Percentiles rank a stretch among this genome's conserved stretches.
Evolutionary conservation across 2,113 vertebrate species (phyloP).

Genomic region (Willisornis vidua): DNA sequence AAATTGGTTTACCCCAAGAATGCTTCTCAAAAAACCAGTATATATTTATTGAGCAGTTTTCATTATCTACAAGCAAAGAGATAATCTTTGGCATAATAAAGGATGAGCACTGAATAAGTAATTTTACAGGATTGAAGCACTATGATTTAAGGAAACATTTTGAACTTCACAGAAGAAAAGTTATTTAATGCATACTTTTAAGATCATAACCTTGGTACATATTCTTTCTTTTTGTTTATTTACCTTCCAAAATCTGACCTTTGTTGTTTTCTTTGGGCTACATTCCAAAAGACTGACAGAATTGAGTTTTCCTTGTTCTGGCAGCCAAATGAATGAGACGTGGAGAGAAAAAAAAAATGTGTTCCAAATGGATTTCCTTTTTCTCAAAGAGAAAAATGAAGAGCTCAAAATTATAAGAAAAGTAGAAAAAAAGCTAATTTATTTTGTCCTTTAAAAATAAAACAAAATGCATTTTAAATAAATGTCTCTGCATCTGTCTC

Average conservation of each 20-base stretch:
- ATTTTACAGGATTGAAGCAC: not conserved
- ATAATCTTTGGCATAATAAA: not conserved
- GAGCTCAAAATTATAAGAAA: not conserved
- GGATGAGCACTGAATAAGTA: not conserved
- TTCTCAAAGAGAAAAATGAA: not conserved
- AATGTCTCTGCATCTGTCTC: not conserved
- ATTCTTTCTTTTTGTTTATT: constrained; percentile 19
- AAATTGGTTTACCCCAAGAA: not conserved
- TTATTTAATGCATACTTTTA: not conserved
- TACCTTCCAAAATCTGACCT: constrained; percentile 35
- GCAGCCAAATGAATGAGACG: not conserved
- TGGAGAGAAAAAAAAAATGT: not conserved
- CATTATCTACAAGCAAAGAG: not conserved
- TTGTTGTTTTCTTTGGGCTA: constrained; percentile 31
- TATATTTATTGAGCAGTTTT: not conserved
- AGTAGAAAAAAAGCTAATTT: not conserved
- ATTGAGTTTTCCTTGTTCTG: not conserved
- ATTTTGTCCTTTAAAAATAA: not conserved
- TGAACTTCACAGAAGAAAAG: not conserved
- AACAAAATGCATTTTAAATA: not conserved
- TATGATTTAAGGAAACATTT: not conserved
- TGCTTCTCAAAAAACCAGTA: not conserved
- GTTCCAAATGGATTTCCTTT: not conserved
- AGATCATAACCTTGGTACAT: not conserved
- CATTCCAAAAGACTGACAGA: constrained; percentile 22